Base-by-base conservation (phyloP, 2,797 vertebrate genomes). In the Enteromius trimaculatus region DNA sequence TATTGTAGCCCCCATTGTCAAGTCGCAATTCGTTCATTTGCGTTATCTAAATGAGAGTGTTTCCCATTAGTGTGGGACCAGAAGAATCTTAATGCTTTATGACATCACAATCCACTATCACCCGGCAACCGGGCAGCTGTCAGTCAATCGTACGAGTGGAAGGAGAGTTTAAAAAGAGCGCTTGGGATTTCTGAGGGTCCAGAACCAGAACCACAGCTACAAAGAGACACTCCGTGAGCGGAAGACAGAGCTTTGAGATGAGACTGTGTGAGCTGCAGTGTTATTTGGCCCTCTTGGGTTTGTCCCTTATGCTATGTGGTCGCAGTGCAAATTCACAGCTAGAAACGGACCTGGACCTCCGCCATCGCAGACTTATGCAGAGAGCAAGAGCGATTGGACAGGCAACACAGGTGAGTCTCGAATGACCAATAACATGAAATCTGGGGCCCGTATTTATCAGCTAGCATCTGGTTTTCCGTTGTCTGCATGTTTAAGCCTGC, bases 281-380 rank as follows among this genome's bases (percentile, higher is more conserved):
- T 91, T 92, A 94, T 87, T 93, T 98, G 89, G 94, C 94, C 84
- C 93, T 97, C 62, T 89, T 96, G 79, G 95, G 94, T 80, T 88
- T 98, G 90, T 90, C 92, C 87, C 86, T 96, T 92, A 93, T 94
- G 34, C 85, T 93, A 83, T 91, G 89, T 55, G 26, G 88, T 21
- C 85, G 87, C 0, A 84, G 89, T 1, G 91, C 91, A 39, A 90
- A 88, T 49, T 91, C 93, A 5, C 93, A 92, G 86, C 80, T 79
- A 11, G 84, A 83, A 17, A 86, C 89, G 88, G 96, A 97, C 21
- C 79, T 89, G 89, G 96, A 97, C 88, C 94, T 96, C 78, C 93
- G 94, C 78, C 95, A 96, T 84, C 95, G 95, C 75, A 93, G 95
- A 89, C 94, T 97, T 91, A 94, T 97, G 90, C 96, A 97, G 92